Evolutionary conservation across 2,797 vertebrate genomes (phyloP).

Genomic region (Menidia menidia): DNA sequence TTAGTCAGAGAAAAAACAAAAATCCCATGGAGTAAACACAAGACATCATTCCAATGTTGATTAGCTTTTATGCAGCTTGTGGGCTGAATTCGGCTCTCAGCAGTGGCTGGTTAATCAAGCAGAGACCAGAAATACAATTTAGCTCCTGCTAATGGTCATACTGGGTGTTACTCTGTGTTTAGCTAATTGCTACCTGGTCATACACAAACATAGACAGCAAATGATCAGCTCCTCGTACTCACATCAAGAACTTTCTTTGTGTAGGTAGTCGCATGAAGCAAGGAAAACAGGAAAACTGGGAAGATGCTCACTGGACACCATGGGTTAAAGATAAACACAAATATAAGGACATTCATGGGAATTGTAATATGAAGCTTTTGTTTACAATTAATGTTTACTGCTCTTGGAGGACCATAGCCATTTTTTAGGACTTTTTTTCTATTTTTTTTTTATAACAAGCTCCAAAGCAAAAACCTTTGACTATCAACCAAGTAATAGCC

Average conservation of each 20-base stretch:
- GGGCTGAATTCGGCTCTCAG: neutral
- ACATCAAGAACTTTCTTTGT: constrained; percentile 98
- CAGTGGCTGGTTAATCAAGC: constrained; percentile 16
- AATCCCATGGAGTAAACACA: neutral
- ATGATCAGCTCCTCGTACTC: constrained; percentile 75
- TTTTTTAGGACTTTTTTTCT: too few species aligned
- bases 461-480: too few species aligned
- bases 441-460: too few species aligned
- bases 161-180: neutral
- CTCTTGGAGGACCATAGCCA: too few species aligned
- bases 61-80: constrained; percentile 11
- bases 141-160: neutral
- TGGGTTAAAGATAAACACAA: constrained; percentile 81
- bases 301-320: constrained; percentile 95
- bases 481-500: too few species aligned
- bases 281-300: constrained; percentile 95
- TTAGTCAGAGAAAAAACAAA: constrained; percentile 17
- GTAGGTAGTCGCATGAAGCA: constrained; percentile 96
- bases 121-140: constrained; percentile 40
- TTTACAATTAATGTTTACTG: too few species aligned
- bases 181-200: constrained; percentile 3
- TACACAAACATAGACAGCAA: constrained; percentile 4
- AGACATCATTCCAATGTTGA: constrained; percentile 7
- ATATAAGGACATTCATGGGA: too few species aligned
- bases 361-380: too few species aligned